phyloP scores from a whole-genome alignment of 2,888 invertebrate genomes.

The Mycalesis mineus region DNA sequence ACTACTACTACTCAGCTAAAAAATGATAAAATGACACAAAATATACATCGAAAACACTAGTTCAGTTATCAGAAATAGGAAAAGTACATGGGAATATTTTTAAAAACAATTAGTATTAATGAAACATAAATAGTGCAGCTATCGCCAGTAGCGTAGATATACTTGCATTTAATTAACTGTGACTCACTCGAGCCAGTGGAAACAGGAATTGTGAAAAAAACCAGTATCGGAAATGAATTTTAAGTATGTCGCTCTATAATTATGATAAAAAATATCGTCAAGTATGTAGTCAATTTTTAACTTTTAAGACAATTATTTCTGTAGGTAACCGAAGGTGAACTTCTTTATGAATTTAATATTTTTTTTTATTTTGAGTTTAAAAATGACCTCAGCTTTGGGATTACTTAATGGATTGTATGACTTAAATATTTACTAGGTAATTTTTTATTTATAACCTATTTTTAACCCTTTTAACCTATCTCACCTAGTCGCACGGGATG shows the following conservation, averaged over 20 bases:
- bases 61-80: neutral
- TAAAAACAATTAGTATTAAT: neutral
- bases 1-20: neutral
- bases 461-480: too few species aligned
- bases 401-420: neutral
- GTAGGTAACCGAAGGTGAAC: neutral
- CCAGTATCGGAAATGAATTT: slow-evolving; percentile 4
- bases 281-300: neutral
- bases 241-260: neutral
- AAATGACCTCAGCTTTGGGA: neutral
- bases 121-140: neutral
- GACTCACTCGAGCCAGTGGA: neutral
- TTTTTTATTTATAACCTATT: too few species aligned
- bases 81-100: neutral
- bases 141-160: neutral
- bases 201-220: neutral
- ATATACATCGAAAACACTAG: neutral
- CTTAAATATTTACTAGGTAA: too few species aligned
- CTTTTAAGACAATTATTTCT: neutral
- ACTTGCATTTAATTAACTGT: neutral
- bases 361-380: neutral
- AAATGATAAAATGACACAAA: neutral
- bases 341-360: neutral
- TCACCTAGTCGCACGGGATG: too few species aligned
- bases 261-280: neutral